Percentiles rank a stretch among this genome's conserved stretches.
Conservation (phyloP, 1,140 invertebrate species). For the Rhynchophorus ferrugineus region DNA sequence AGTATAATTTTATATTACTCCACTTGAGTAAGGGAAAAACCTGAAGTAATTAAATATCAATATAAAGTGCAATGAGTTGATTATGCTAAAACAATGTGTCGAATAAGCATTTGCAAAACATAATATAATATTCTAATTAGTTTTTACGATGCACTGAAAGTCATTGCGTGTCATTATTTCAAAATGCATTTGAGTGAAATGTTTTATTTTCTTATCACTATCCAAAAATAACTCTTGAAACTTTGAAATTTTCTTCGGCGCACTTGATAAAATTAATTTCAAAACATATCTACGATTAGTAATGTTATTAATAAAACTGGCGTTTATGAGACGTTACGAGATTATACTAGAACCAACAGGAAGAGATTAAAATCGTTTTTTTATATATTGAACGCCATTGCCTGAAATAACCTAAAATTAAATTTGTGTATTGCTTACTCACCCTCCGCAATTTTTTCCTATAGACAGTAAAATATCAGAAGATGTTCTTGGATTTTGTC, state of each 20-base stretch:
- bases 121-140: slow-evolving; percentile 2
- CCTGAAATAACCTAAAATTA: slow-evolving; percentile 23
- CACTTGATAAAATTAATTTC: slow-evolving; percentile 6
- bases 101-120: slow-evolving; percentile 15
- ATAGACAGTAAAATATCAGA: background rate
- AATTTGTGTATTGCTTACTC: slow-evolving; percentile 21
- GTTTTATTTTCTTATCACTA: slow-evolving; percentile 4
- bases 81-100: slow-evolving; percentile 17
- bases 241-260: background rate
- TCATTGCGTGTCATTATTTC: slow-evolving; percentile 6
- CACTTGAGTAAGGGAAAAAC: slow-evolving; percentile 8
- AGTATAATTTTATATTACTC: slow-evolving; percentile 4
- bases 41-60: slow-evolving; percentile 13
- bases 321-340: too few species aligned
- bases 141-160: slow-evolving; percentile 9
- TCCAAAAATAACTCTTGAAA: slow-evolving; percentile 3
- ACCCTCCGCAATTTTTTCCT: slow-evolving; percentile 16
- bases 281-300: background rate
- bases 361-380: slow-evolving; percentile 3
- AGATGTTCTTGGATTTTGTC: too few species aligned
- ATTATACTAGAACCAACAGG: too few species aligned
- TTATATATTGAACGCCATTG: slow-evolving; percentile 12
- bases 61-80: slow-evolving; percentile 13
- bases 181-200: slow-evolving; percentile 4
- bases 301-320: too few species aligned